Evolutionary conservation across 2,888 invertebrate genomes (phyloP), one percentile per base, ranked within the genome.

Genomic region (Tinea trinotella): DNA sequence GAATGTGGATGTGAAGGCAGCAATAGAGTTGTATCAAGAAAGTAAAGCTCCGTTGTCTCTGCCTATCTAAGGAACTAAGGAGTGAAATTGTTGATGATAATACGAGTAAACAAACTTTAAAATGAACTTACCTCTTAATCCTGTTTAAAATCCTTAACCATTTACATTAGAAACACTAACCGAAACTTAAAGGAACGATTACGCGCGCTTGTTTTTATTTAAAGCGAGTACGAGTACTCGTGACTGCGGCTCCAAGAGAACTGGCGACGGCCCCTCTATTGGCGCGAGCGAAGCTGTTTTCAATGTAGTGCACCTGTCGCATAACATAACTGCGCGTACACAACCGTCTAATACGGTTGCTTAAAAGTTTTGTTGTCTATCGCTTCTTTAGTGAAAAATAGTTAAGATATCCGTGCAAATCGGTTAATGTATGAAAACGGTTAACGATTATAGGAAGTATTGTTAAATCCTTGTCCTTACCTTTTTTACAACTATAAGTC

Each of bases 101-200:
- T n/a, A n/a, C n/a, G n/a, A n/a, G n/a, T n/a, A n/a, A n/a, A n/a
- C n/a, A n/a, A n/a, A n/a, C n/a, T n/a, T n/a, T n/a, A n/a, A n/a
- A n/a, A n/a, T n/a, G n/a, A n/a, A 40, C 40, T 40, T 40, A 40
- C 40, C 40, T 40, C 3, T 40, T 40, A 40, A 40, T 40, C 40
- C 13, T 40, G 2, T 7, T 13, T 13, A 1, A 40, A 40, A 4
- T 40, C 40, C 40, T 40, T 40, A 40, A 40, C 5, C 15, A 40
- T 40, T 40, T 40, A 40, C 7, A 13, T n/a, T 40, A 40, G 9
- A 24, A 40, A 40, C 15, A 13, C 13, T 40, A 2, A 13, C 13
- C n/a, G n/a, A 13, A 15, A 15, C 15, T n/a, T 13, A 40, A 15
- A 13, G n/a, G 7, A 40, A 35, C n/a, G 13, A 4, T 12, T 9